Percentiles rank a stretch among this genome's conserved stretches.
phyloP scores from a whole-genome alignment of 1,140 invertebrate species.

The Pomacea maculata region DNA sequence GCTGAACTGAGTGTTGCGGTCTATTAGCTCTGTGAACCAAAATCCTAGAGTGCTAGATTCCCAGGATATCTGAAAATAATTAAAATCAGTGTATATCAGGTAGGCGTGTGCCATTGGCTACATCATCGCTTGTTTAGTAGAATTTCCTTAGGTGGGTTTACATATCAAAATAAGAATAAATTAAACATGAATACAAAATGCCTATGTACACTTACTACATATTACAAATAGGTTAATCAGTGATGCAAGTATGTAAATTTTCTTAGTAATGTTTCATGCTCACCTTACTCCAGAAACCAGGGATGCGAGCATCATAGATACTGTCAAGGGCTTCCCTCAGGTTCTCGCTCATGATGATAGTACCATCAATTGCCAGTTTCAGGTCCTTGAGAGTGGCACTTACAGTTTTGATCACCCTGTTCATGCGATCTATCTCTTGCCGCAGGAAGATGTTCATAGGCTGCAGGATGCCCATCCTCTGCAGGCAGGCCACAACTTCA shows the following conservation, averaged over 20 bases:
- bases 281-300: slow-evolving; percentile 53
- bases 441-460: slow-evolving; percentile 62
- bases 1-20: slow-evolving; percentile 80
- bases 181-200: too few relatives aligned
- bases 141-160: too few relatives aligned
- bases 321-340: slow-evolving; percentile 61
- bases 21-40: slow-evolving; percentile 96
- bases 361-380: slow-evolving; percentile 95
- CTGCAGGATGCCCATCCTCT: slow-evolving; percentile 74
- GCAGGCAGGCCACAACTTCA: slow-evolving; percentile 68
- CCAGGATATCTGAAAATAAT: slow-evolving; percentile 76
- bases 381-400: slow-evolving; percentile 82
- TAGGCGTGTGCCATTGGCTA: too few relatives aligned
- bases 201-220: too few relatives aligned
- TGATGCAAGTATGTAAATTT: too few relatives aligned
- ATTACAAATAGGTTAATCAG: too few relatives aligned
- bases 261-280: too few relatives aligned
- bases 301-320: slow-evolving; percentile 63
- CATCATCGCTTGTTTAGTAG: too few relatives aligned
- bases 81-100: too few relatives aligned
- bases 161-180: too few relatives aligned
- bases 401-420: slow-evolving; percentile 56
- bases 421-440: slow-evolving; percentile 63
- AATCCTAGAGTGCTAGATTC: slow-evolving; percentile 95
- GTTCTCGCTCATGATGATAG: slow-evolving; percentile 91